Conservation (phyloP, 2,888 invertebrate species). For the Polyploca ridens region DNA sequence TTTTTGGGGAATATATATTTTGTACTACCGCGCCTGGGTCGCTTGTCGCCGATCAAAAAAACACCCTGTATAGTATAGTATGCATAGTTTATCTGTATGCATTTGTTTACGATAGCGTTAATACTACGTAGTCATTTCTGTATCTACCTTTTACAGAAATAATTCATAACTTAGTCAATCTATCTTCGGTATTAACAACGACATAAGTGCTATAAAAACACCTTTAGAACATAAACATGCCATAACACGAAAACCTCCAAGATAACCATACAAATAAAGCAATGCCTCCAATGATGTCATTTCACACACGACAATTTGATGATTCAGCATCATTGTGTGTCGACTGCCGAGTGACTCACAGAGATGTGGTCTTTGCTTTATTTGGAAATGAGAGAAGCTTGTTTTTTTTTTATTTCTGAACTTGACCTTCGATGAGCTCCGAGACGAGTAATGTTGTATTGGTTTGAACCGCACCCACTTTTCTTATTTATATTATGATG, state of each 20-base stretch:
- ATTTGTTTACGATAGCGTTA: too few species aligned
- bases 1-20: too few species aligned
- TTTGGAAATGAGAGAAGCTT: slow-evolving; percentile 28
- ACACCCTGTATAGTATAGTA: too few species aligned
- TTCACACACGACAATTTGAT: slow-evolving; percentile 23
- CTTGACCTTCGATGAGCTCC: slow-evolving; percentile 26
- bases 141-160: too few species aligned
- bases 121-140: too few species aligned
- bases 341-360: slow-evolving; percentile 27
- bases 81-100: too few species aligned
- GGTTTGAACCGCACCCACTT: not conserved
- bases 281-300: slow-evolving; percentile 34
- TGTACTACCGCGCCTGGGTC: too few species aligned
- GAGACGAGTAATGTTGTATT: not conserved
- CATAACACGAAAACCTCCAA: slow-evolving; percentile 15
- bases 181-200: too few species aligned
- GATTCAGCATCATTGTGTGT: slow-evolving; percentile 26
- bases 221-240: not conserved
- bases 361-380: slow-evolving; percentile 29
- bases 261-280: slow-evolving; percentile 27
- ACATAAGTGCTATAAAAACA: too few species aligned
- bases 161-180: too few species aligned
- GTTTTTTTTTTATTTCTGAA: slow-evolving; percentile 35
- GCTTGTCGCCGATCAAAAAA: too few species aligned
- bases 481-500: not conserved